A percentile compares a stretch with the other conserved stretches of the same genome.
Conservation (phyloP, 2,113 vertebrate species). For the Nibea coibor region DNA sequence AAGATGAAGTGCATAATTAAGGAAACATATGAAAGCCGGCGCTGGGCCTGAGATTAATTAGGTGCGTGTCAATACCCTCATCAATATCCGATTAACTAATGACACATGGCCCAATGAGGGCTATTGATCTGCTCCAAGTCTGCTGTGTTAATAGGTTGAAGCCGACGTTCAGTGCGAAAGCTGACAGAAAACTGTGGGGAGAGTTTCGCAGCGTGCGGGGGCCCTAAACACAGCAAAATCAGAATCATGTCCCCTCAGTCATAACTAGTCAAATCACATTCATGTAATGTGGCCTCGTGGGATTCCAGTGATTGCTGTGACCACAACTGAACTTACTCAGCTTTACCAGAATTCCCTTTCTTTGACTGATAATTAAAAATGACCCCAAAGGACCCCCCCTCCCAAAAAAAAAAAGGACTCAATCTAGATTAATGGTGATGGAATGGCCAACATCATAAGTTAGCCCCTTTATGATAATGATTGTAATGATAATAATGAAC, state of each 20-base stretch:
- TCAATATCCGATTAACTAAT: constrained; percentile 99
- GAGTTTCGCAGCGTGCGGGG: constrained; percentile 32
- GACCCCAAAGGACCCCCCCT: constrained; percentile 76
- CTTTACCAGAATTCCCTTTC: constrained; percentile 70
- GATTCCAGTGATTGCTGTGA: constrained; percentile 72
- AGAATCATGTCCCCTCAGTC: constrained; percentile 48
- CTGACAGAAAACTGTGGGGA: constrained; percentile 83
- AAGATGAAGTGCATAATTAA: constrained; percentile 99
- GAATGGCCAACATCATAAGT: constrained; percentile 81
- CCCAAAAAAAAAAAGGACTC: constrained; percentile 61
- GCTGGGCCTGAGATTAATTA: constrained; percentile 97
- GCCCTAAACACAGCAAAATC: constrained; percentile 51
- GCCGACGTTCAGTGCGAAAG: constrained; percentile 90
- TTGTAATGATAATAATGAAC: constrained; percentile 87
- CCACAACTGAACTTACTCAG: constrained; percentile 73
- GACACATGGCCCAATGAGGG: constrained; percentile 98
- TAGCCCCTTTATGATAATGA: constrained; percentile 83
- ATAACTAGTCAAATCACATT: constrained; percentile 58
- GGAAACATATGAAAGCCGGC: constrained; percentile 96
- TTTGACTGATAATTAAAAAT: constrained; percentile 83
- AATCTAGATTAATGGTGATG: constrained; percentile 82
- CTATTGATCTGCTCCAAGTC: constrained; percentile 96
- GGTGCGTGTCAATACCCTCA: constrained; percentile 97
- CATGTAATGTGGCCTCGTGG: constrained; percentile 34
- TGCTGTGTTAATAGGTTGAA: constrained; percentile 96